Evolutionary conservation across 2,113 vertebrate genomes (phyloP), one percentile per base, ranked within the genome.

Genomic region (Petrocephalus microphthalmus): DNA sequence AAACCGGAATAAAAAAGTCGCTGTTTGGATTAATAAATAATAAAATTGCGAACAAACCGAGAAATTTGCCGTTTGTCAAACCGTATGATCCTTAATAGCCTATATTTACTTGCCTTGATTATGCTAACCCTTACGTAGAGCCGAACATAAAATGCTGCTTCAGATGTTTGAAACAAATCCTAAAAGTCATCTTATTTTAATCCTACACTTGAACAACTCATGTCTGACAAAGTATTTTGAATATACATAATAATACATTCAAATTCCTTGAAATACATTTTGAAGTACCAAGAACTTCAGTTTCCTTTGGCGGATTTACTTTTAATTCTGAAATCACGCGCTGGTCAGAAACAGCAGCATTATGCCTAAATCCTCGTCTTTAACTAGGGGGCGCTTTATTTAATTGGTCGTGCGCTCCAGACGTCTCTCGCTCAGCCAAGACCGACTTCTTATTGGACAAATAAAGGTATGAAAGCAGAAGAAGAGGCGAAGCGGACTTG

Each of bases 391-490:
- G 81, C 37, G 37, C 20, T 42, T 49, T n/a, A 20, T 83, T 83
- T 83, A 49, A 83, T 83, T 83, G 81, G 81, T 8, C 45, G 81
- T 83, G 7, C 45, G 7, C 81, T 47, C 37, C 42, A n/a, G 81
- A 83, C 81, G 37, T 20, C 81, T 47, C 81, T 83, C 81, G 20
- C 81, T 83, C 45, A 20, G 47, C 42, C 42, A 49, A 83, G 42
- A 83, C 42, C 19, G 81, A 49, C 51, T 25, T 92, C 88, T 90
- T 89, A 95, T 95, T 95, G 94, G 94, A 89, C 90, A 88, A 78
- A 78, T 64, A 89, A n/a, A 87, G 89, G 87, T 89, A 84, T 90
- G 88, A 89, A 85, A 90, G 42, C 89, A 89, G 81, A 17, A 60
- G 54, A 91, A 88, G 91, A 90, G 22, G 89, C 91, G 89, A 91